Percentiles rank a stretch among this genome's conserved stretches.
phyloP scores from a whole-genome alignment of 2,797 vertebrate species.

The Xiphophorus birchmanni region DNA sequence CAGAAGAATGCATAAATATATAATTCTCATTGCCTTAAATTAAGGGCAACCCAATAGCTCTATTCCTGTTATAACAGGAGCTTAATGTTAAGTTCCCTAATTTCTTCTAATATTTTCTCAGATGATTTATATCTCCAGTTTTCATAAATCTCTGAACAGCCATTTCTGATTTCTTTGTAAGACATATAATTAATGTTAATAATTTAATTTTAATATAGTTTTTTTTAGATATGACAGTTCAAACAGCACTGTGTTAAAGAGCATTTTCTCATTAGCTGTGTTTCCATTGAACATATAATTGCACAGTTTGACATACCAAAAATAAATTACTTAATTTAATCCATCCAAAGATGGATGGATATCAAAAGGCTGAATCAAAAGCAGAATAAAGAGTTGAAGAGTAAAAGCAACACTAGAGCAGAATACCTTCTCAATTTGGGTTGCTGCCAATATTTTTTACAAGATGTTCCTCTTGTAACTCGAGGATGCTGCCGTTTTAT shows the following conservation, averaged over 20 bases:
- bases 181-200: neutral
- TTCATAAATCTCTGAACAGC: neutral
- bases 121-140: neutral
- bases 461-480: constrained; percentile 59
- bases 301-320: no score
- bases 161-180: neutral
- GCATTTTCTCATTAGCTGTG: neutral
- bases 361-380: constrained; percentile 38
- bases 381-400: constrained; percentile 7
- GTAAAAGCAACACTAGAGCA: constrained; percentile 27
- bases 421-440: constrained; percentile 52
- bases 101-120: neutral
- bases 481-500: constrained; percentile 70
- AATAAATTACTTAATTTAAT: constrained; percentile 3
- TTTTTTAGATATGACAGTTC: neutral
- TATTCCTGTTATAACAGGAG: neutral
- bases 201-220: neutral
- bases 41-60: neutral
- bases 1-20: neutral
- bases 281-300: neutral
- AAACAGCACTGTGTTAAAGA: neutral
- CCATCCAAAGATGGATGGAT: constrained; percentile 18
- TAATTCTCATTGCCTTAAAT: neutral
- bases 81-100: neutral
- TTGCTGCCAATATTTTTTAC: constrained; percentile 60